Conservation (phyloP, 2,888 invertebrate genomes). For the Lycophotia porphyrea region DNA sequence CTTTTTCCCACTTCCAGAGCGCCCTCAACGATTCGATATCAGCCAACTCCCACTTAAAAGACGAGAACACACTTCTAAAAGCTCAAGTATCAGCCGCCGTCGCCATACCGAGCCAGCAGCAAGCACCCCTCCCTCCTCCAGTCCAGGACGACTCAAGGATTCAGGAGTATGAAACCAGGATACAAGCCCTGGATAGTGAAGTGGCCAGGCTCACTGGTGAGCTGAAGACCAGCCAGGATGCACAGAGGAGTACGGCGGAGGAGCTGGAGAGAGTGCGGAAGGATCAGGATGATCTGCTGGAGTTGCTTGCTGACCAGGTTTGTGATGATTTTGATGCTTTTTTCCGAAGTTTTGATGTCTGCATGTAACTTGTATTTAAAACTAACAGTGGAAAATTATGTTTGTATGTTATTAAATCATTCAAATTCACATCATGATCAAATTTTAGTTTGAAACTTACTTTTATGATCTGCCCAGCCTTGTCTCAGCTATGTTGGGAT, state of each 20-base stretch:
- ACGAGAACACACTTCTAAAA: constrained; percentile 96
- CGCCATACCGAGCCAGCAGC: constrained; percentile 41
- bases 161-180: constrained; percentile 60
- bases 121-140: neutral
- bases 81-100: constrained; percentile 91
- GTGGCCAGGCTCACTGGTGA: constrained; percentile 69
- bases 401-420: too few relatives aligned
- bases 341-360: neutral
- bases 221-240: constrained; percentile 69
- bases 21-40: constrained; percentile 92
- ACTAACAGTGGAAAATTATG: neutral
- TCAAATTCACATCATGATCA: too few relatives aligned
- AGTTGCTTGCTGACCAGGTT: constrained; percentile 97
- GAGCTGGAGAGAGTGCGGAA: constrained; percentile 93
- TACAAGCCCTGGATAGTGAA: constrained; percentile 71
- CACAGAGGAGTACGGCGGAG: constrained; percentile 65
- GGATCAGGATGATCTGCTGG: constrained; percentile 98
- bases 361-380: neutral
- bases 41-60: constrained; percentile 94
- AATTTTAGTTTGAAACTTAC: too few relatives aligned
- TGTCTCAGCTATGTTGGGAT: too few relatives aligned
- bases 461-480: too few relatives aligned
- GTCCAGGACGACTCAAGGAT: constrained; percentile 48
- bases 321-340: constrained; percentile 2
- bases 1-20: constrained; percentile 70